Base-by-base conservation (phyloP, 2,888 invertebrate genomes). In the Drosophila anomelani region DNA sequence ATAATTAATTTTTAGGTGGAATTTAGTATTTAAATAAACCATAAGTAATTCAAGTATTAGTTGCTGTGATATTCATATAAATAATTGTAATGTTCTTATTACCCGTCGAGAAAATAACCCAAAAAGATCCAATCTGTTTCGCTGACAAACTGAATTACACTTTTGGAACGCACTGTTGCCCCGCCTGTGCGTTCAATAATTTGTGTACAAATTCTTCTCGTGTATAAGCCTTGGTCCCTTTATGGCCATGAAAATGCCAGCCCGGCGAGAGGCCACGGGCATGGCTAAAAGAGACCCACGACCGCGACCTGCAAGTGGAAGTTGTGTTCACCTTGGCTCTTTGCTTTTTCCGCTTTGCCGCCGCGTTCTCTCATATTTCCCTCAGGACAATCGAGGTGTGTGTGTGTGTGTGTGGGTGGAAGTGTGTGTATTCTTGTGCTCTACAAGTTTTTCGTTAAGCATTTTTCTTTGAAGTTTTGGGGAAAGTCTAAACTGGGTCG, bases 281-380 rank as follows among this genome's bases (percentile, higher is more conserved):
- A 67, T 55, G 56, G 55, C 41, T 43, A 49, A 36, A 67, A 47
- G 41, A 20, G 49, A 43, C 49, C 51, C 68, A 43, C 64, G 39
- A 51, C 64, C 64, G 60, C 53, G 47, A 54, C 68, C 44, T 32
- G 53, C 36, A 38, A 57, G 43, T 55, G 75, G 68, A 69, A 72
- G 60, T 68, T 44, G 73, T 38, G 39, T 61, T 73, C 73, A 73
- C 53, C 76, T 74, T 59, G 59, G 47, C 59, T 76, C 67, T 77
- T 59, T 73, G 77, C 75, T 77, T 85, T 51, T 79, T 77, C 71
- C 61, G 64, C 72, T 75, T 77, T 70, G 69, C 41, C 75, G 59
- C 56, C 61, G 63, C 54, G 77, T 68, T 87, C 77, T 58, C 81
- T 89, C 85, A 89, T 84, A 85, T 85, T 90, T 90, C 85, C 85